Percentiles rank a stretch among this genome's conserved stretches.
Conservation (phyloP, 2,797 vertebrate species). For the Pseudochirops cupreus region DNA sequence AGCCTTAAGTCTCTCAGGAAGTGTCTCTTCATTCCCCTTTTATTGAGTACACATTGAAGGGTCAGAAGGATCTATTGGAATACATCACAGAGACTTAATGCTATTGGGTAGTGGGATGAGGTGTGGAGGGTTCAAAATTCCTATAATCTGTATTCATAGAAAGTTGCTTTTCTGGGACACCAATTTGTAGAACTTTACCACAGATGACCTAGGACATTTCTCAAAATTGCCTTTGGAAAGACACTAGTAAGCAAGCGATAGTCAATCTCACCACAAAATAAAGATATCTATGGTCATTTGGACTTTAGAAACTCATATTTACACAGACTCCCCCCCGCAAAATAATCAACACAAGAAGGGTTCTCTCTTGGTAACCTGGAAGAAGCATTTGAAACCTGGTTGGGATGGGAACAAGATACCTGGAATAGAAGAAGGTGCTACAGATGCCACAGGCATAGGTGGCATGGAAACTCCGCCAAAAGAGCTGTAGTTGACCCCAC, state of each 20-base stretch:
- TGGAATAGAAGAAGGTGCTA: constrained; percentile 98
- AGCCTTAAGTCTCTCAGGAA: constrained; percentile 74
- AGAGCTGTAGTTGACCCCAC: constrained; percentile 96
- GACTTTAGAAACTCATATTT: neutral
- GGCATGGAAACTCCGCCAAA: constrained; percentile 98
- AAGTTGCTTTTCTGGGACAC: neutral
- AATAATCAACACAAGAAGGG: neutral
- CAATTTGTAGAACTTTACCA: neutral
- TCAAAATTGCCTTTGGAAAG: neutral
- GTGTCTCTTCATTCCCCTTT: constrained; percentile 70
- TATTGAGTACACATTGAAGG: constrained; percentile 70
- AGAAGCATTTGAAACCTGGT: neutral
- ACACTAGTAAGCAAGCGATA: neutral
- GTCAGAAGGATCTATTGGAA: constrained; percentile 78
- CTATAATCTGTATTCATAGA: neutral
- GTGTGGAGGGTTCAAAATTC: neutral
- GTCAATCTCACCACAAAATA: neutral
- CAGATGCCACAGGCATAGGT: constrained; percentile 98
- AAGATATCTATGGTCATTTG: neutral
- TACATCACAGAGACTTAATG: constrained; percentile 73
- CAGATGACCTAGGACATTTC: neutral
- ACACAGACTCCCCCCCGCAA: no score
- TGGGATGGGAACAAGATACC: constrained; percentile 84
- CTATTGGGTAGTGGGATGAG: neutral
- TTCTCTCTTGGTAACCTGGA: rapidly evolving